phyloP scores from a whole-genome alignment of 2,113 vertebrate species.

The Cepphus grylle region DNA sequence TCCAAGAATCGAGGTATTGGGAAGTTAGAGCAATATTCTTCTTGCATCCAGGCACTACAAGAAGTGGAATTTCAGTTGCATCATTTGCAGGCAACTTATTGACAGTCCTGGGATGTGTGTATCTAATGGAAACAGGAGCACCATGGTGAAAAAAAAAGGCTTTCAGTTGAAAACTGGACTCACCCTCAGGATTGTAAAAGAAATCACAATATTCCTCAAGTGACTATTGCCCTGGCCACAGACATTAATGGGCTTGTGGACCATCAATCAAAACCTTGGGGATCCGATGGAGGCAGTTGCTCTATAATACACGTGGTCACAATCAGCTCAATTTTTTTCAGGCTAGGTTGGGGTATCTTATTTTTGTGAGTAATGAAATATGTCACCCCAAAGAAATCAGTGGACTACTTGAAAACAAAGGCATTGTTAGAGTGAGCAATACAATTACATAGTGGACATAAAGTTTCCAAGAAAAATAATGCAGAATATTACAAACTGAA shows the following conservation, averaged over 20 bases:
- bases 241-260: background rate
- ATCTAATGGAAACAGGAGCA: background rate
- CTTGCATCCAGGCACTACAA: background rate
- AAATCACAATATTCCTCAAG: background rate
- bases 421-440: background rate
- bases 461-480: constrained; percentile 1
- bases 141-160: background rate
- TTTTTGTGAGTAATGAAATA: background rate
- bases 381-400: background rate
- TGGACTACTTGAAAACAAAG: background rate
- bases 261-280: background rate
- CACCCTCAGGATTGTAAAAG: background rate
- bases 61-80: background rate
- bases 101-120: background rate
- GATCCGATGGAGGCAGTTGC: background rate
- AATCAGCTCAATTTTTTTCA: background rate
- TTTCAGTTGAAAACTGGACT: background rate
- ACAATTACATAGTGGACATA: background rate
- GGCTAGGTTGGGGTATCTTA: background rate
- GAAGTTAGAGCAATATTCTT: background rate
- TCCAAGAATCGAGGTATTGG: background rate
- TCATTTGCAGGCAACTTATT: background rate
- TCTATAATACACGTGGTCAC: background rate
- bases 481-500: background rate
- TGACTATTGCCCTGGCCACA: background rate